phyloP scores from a whole-genome alignment of 2,113 vertebrate genomes.

The Corythornis vintsioides region DNA sequence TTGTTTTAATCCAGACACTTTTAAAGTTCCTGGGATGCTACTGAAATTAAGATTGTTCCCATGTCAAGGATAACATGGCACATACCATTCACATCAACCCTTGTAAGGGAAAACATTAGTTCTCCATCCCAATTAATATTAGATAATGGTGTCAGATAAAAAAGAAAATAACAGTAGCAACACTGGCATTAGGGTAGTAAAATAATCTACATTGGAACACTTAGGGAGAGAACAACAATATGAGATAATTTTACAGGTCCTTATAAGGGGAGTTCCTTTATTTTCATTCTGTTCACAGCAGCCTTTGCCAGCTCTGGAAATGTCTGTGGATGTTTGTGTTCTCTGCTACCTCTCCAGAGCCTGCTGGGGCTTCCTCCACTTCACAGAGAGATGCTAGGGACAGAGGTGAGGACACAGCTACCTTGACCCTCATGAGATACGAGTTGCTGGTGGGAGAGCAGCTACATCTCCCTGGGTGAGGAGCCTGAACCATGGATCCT shows the following conservation, averaged over 20 bases:
- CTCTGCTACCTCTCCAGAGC: neutral
- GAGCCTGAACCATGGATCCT: neutral
- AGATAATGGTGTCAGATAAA: neutral
- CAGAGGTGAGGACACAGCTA: rapidly evolving
- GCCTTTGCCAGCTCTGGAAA: neutral
- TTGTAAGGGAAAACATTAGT: neutral
- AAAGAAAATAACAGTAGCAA: neutral
- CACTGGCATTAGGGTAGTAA: neutral
- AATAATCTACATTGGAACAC: neutral
- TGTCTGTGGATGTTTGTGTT: rapidly evolving
- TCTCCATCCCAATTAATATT: neutral
- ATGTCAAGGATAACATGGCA: neutral
- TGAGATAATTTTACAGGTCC: neutral
- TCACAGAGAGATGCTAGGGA: neutral
- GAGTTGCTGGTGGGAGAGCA: neutral
- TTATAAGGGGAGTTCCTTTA: neutral
- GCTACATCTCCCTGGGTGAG: rapidly evolving
- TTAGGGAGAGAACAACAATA: neutral
- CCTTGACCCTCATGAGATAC: neutral
- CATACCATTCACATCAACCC: neutral
- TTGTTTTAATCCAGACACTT: neutral
- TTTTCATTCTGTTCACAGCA: neutral
- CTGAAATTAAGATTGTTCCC: neutral
- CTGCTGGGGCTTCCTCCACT: neutral
- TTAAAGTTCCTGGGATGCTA: neutral